Evolutionary conservation across 2,113 vertebrate genomes (phyloP), one percentile per base, ranked within the genome.

Genomic region (Rhabdomys dilectus): DNA sequence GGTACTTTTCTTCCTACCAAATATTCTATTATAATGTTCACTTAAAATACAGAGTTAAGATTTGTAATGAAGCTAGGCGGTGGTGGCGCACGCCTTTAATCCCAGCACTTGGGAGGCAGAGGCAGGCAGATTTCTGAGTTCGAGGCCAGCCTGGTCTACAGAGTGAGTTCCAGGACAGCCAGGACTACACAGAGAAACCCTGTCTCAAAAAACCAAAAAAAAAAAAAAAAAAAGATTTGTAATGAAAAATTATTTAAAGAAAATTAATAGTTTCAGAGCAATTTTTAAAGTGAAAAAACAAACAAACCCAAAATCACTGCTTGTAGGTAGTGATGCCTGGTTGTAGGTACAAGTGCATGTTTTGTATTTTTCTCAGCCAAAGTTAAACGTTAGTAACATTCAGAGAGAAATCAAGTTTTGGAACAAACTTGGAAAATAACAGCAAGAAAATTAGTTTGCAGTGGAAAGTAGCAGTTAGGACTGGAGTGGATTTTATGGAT

Each of bases 401-500:
- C 77, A 92, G 39, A 97, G 88, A 97, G 76, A 97, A 93, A 89
- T 94, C 42, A 82, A 96, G 31, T 89, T 16, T 97, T 70, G 16
- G 36, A 88, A 89, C 53, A 95, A 95, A 94, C 82, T 87, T 97
- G 95, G 82, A 89, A 95, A 97, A 89, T 88, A 92, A 68, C 88
- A 82, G n/a, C 68, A 91, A 77, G 89, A 92, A 97, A 88, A 96
- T 91, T 85, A 96, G 87, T 96, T 97, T 96, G 78, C 93, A 96
- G 21, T 91, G 85, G 89, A 97, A 97, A 97, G 76, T 92, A 94
- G 91, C 77, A 95, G 58, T 97, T 95, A 76, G 51, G 64, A 96
- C 80, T 89, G 75, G 62, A 95, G 88, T 95, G 92, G 97, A 96
- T 96, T 98, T 96, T 94, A 93, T 73, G 94, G 96, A 97, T 97